Conservation (phyloP, 2,113 vertebrate species). For the Polypterus bichir region DNA sequence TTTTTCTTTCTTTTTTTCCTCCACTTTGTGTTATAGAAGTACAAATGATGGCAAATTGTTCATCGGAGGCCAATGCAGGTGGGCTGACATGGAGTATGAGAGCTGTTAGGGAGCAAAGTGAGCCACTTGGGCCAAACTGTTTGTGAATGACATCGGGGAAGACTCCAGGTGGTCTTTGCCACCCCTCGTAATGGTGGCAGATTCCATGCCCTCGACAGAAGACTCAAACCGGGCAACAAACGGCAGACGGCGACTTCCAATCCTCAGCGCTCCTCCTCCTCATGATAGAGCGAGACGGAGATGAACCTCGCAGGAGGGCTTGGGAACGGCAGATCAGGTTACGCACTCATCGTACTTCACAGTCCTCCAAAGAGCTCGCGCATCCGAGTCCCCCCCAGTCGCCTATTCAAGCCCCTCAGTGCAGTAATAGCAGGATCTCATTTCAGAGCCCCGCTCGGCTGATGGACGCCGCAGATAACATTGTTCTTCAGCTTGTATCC, state of each 20-base stretch:
- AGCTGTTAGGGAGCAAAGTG: too few species aligned
- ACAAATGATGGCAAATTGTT: too few species aligned
- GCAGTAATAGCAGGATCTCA: constrained; percentile 30
- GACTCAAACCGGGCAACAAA: too few species aligned
- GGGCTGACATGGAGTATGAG: too few species aligned
- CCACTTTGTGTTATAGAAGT: background rate
- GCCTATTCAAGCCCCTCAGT: constrained; percentile 21
- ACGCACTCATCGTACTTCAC: constrained; percentile 22
- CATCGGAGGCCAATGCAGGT: too few species aligned
- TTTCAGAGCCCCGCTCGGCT: constrained; percentile 25
- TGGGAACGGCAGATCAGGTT: constrained; percentile 32
- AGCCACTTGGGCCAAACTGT: too few species aligned
- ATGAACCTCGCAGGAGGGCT: constrained; percentile 14
- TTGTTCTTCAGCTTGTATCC: constrained; percentile 44
- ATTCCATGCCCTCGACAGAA: too few species aligned
- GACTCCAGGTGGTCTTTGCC: too few species aligned
- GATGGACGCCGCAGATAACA: constrained; percentile 39
- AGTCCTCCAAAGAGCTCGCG: constrained; percentile 16
- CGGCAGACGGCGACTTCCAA: too few species aligned
- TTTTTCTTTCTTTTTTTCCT: constrained; percentile 4
- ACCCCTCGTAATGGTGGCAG: too few species aligned
- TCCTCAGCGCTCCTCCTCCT: too few species aligned
- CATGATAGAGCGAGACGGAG: constrained; percentile 1
- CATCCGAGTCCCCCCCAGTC: constrained; percentile 21
- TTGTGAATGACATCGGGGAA: too few species aligned